These are phyloP conservation scores for Acanthopagrus latus DNA, from an alignment of 2,797 vertebrate genomes.

Conservation along the genomic window DNA sequence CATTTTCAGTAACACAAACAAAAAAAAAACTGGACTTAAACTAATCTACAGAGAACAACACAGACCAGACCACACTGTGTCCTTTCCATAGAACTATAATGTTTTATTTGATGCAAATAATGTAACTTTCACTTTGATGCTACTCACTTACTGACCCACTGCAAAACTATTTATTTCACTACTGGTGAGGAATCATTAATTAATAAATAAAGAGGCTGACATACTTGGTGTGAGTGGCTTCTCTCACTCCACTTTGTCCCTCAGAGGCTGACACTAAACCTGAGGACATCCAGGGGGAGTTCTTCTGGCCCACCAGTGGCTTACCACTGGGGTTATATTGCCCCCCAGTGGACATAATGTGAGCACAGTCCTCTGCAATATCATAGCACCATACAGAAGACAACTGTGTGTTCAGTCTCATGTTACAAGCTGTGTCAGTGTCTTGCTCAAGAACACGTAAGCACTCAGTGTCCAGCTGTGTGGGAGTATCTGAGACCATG, in stretches of 20 bases:
- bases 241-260: slow-evolving; percentile 21
- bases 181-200: neutral
- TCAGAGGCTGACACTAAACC: slow-evolving; percentile 38
- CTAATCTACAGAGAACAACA: neutral
- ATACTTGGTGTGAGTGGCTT: slow-evolving; percentile 27
- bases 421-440: slow-evolving; percentile 1
- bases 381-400: neutral
- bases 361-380: slow-evolving; percentile 4
- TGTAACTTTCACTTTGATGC: neutral
- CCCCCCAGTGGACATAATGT: slow-evolving; percentile 90
- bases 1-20: neutral
- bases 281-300: slow-evolving; percentile 50
- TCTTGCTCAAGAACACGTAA: slow-evolving; percentile 9
- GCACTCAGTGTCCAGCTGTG: neutral
- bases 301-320: slow-evolving; percentile 14
- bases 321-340: slow-evolving; percentile 91
- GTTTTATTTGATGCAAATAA: neutral
- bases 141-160: neutral
- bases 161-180: neutral
- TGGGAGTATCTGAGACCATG: neutral
- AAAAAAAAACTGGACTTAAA: neutral
- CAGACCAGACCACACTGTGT: neutral
- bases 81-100: neutral
- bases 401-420: neutral
- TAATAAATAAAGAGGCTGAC: slow-evolving; percentile 4